Conservation (phyloP, 1,140 invertebrate genomes). For the Drosophila neocordata region DNA sequence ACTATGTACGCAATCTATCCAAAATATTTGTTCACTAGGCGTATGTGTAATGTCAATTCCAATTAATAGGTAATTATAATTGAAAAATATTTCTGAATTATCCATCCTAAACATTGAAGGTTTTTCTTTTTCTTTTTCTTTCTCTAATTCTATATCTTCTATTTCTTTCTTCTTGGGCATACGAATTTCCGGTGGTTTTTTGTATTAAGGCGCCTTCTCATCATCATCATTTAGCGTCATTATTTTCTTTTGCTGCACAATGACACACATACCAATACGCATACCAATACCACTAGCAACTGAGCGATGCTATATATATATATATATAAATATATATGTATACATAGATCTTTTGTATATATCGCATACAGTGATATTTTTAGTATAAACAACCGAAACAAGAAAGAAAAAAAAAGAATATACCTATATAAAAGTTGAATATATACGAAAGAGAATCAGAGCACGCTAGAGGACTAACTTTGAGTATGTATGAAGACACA, state of each 20-base stretch:
- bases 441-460: conserved; percentile 13
- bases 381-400: conserved; percentile 82
- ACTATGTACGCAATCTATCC: conserved; percentile 17
- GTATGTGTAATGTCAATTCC: conserved; percentile 48
- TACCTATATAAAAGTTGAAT: conserved; percentile 28
- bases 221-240: conserved; percentile 47
- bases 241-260: conserved; percentile 54
- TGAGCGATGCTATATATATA: conserved; percentile 18
- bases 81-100: neutral
- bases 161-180: too few relatives aligned
- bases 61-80: conserved; percentile 1
- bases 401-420: too few relatives aligned
- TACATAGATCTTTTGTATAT: conserved; percentile 57
- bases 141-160: too few relatives aligned
- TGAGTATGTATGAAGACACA: conserved; percentile 14
- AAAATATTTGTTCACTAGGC: conserved; percentile 45
- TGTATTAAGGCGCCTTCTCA: conserved; percentile 46
- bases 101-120: conserved; percentile 10
- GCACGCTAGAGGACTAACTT: conserved; percentile 7
- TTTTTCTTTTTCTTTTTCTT: too few relatives aligned
- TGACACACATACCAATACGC: conserved; percentile 48
- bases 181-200: conserved; percentile 25
- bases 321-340: too few relatives aligned
- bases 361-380: conserved; percentile 80
- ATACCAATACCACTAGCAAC: conserved; percentile 2